Evolutionary conservation across 2,113 vertebrate species (phyloP), one percentile per base, ranked within the genome.

Genomic region (Uropsilus gracilis): DNA sequence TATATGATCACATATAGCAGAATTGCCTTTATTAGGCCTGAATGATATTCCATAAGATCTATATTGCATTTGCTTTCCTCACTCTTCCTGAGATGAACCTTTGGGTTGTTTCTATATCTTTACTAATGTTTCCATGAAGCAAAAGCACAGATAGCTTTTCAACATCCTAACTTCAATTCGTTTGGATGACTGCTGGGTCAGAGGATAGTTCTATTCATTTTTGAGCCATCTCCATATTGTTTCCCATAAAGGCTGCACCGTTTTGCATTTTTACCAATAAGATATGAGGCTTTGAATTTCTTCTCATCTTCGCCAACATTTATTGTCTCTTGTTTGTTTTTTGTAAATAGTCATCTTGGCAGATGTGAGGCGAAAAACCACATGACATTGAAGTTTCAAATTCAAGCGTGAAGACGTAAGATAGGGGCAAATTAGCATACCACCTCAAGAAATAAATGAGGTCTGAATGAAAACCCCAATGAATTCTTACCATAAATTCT

Each of bases 81-180:
- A 11, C 6, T 34, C 72, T 3, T 18, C 24, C 20, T 24, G 2
- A 11, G 12, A 9, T 24, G 42, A 71, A 30, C 26, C 3, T 9
- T 9, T 20, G 50, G 24, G 22, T 32, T 28, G 37, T 69, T 61
- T 44, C 34, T 8, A 0, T 6, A 4, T 48, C 50, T 42, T n/a
- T 20, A 28, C 24, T 34, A 6, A n/a, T 1, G n/a, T 24, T 3
- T 1, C 50, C 2, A 0, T 8, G 59, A 68, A 22, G 3, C 0
- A 6, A 22, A 22, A 5, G 0, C 2, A 32, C 7, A 18, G 32
- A 1, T 7, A 7, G 17, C 22, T 46, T 24, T 61, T 34, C 34
- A 42, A 57, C 39, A 42, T 18, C 81, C 30, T 28, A 24, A 37
- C n/a, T 57, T 44, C 8, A 7, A 16, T 18, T 71, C 46, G 75